Evolutionary conservation across 1,140 invertebrate species (phyloP).

Genomic region (Stenopsyche tienmushanensis): DNA sequence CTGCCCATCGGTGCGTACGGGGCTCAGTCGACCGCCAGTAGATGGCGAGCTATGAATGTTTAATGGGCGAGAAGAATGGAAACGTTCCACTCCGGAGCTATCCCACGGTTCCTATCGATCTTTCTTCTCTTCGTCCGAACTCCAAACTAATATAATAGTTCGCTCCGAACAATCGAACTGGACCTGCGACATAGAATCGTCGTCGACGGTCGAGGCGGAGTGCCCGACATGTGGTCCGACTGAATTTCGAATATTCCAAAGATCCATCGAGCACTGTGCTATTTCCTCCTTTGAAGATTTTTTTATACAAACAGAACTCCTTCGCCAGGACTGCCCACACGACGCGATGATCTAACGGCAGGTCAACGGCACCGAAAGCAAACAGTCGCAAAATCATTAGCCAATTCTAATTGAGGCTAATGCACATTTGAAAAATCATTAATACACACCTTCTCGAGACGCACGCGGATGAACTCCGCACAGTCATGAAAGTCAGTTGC

Average conservation of each 20-base stretch:
- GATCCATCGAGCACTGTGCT: not conserved
- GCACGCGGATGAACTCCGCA: not conserved
- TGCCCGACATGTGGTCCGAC: too few species aligned
- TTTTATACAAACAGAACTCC: slow-evolving; percentile 2
- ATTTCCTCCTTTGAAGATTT: not conserved
- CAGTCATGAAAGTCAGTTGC: too few species aligned
- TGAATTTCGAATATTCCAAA: not conserved
- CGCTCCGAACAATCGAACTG: too few species aligned
- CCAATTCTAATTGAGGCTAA: not conserved
- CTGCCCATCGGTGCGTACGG: too few species aligned
- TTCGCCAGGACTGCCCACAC: slow-evolving; percentile 16
- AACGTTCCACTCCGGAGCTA: not conserved
- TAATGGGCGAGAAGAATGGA: too few species aligned
- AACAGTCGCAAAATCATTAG: slow-evolving; percentile 11
- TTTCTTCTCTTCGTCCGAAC: too few species aligned
- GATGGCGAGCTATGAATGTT: too few species aligned
- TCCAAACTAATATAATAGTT: too few species aligned
- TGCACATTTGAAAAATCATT: not conserved
- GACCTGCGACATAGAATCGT: too few species aligned
- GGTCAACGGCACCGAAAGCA: slow-evolving; percentile 19
- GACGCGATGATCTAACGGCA: slow-evolving; percentile 19
- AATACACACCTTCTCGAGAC: not conserved
- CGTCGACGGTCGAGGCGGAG: too few species aligned
- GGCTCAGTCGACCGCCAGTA: too few species aligned
- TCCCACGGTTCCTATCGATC: slow-evolving; percentile 11